Evolutionary conservation across 2,113 vertebrate genomes (phyloP).

Genomic region (Baryphthengus martii): DNA sequence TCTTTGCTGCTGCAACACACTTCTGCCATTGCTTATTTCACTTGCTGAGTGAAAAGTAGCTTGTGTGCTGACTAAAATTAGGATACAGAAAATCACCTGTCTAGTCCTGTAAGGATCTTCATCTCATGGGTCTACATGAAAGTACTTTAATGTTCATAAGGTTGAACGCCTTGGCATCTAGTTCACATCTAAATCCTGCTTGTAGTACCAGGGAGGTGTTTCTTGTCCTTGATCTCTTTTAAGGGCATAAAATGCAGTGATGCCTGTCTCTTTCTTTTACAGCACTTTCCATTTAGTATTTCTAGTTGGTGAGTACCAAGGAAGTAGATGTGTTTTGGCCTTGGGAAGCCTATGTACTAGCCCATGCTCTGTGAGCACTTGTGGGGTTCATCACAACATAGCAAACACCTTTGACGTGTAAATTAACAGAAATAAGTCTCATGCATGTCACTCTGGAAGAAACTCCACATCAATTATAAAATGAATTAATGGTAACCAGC

Average conservation of each 20-base stretch:
- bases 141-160: neutral
- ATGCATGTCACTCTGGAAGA: neutral
- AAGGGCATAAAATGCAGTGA: neutral
- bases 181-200: neutral
- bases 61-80: neutral
- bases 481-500: neutral
- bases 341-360: neutral
- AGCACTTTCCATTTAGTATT: neutral
- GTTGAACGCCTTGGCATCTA: neutral
- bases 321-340: neutral
- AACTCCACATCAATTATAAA: neutral
- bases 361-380: rapidly evolving
- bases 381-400: neutral
- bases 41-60: neutral
- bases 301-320: neutral
- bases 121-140: neutral
- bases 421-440: neutral
- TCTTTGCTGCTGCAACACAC: neutral
- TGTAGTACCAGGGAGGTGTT: neutral
- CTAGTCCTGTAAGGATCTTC: neutral
- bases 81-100: neutral
- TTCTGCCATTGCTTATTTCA: neutral
- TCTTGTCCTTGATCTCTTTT: neutral
- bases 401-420: neutral
- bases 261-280: neutral